Conservation (phyloP, 2,113 vertebrate genomes). For the Phylloscopus trochiloides region DNA sequence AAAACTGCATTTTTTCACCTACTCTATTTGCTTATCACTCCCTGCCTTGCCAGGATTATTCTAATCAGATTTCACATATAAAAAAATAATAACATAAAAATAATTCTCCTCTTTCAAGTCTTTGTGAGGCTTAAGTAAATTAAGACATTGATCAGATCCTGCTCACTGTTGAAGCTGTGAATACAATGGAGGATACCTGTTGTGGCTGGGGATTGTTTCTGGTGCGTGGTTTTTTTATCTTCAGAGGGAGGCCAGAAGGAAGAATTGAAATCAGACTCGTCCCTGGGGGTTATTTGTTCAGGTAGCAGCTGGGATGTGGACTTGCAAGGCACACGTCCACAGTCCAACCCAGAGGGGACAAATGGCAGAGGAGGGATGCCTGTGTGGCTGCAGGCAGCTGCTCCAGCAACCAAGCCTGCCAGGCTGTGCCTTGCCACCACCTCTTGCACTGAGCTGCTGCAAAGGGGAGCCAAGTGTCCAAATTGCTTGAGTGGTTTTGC, state of each 20-base stretch:
- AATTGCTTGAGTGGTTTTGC: neutral
- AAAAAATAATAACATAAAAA: slow-evolving; percentile 14
- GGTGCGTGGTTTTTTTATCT: neutral
- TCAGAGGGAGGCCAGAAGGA: neutral
- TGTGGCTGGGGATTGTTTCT: neutral
- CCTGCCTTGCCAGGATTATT: slow-evolving; percentile 21
- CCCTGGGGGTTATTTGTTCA: neutral
- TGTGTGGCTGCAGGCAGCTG: neutral
- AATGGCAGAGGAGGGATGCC: neutral
- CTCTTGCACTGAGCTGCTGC: neutral
- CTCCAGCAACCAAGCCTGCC: neutral
- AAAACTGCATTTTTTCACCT: neutral
- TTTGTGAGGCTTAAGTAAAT: slow-evolving; percentile 17
- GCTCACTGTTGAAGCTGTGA: neutral
- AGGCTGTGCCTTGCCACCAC: neutral
- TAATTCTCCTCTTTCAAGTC: slow-evolving; percentile 17
- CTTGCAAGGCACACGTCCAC: neutral
- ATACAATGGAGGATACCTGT: neutral
- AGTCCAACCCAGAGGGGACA: neutral
- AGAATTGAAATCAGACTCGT: neutral
- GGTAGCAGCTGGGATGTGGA: neutral
- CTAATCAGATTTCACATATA: slow-evolving; percentile 43
- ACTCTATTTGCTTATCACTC: neutral
- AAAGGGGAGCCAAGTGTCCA: neutral
- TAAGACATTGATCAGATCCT: slow-evolving; percentile 16